A percentile compares a stretch with the other conserved stretches of the same genome.
Evolutionary conservation across 2,113 vertebrate species (phyloP).

Genomic region (Dryoscopus gambensis): DNA sequence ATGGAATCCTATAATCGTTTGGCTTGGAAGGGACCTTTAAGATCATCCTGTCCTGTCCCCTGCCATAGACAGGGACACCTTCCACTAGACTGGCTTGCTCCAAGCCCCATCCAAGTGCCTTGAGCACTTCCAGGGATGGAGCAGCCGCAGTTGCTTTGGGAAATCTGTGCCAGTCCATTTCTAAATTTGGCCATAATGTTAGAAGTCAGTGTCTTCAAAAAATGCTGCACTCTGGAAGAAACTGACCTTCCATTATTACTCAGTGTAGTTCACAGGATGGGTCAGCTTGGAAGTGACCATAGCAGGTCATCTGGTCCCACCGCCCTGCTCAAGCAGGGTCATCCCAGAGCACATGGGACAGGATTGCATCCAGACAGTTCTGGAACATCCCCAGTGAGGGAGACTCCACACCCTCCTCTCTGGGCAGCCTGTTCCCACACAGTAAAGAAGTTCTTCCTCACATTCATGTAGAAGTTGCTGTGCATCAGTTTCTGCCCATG

Average conservation of each 20-base stretch:
- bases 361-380: neutral
- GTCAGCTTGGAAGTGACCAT: neutral
- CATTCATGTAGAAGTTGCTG: neutral
- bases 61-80: neutral
- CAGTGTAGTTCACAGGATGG: neutral
- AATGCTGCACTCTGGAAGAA: neutral
- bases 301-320: neutral
- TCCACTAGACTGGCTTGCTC: neutral
- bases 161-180: neutral
- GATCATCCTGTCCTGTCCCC: neutral
- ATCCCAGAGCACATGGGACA: neutral
- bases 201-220: neutral
- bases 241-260: neutral
- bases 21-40: neutral
- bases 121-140: neutral
- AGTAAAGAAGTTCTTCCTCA: neutral
- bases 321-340: neutral
- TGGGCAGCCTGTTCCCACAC: neutral
- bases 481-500: neutral
- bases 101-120: neutral
- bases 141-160: neutral
- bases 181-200: neutral
- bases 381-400: neutral
- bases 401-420: neutral
- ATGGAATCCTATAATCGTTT: neutral